A percentile compares a stretch with the other conserved stretches of the same genome.
phyloP scores from a whole-genome alignment of 2,113 vertebrate genomes.

The Cyprinus carpio region DNA sequence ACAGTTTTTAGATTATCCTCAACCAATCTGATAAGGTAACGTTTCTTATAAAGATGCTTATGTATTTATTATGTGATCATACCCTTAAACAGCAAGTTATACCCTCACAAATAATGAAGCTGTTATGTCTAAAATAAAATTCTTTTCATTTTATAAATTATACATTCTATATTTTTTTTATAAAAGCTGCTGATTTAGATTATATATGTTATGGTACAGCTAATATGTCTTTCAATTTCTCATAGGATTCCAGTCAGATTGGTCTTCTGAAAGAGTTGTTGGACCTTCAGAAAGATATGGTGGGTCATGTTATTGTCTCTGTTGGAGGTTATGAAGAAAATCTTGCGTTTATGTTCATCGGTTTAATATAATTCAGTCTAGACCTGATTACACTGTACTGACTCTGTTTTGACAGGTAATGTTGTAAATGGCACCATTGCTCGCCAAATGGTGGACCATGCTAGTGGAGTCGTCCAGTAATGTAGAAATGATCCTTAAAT shows the following conservation, averaged over 20 bases:
- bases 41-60: background rate
- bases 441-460: conserved; percentile 99
- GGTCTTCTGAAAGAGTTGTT: conserved; percentile 91
- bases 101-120: background rate
- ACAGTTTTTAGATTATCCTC: background rate
- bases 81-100: background rate
- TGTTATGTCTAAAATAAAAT: background rate
- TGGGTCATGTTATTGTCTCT: conserved; percentile 95
- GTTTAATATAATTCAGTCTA: background rate
- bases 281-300: conserved; percentile 97
- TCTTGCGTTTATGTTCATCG: background rate
- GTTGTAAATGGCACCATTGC: conserved; percentile 95
- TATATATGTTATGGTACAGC: background rate
- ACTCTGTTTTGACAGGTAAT: conserved; percentile 78
- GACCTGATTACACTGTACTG: background rate
- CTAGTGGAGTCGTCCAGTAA: conserved; percentile 97
- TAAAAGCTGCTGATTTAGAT: background rate
- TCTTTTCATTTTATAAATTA: background rate
- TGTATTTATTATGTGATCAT: background rate
- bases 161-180: background rate
- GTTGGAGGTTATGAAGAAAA: conserved; percentile 75
- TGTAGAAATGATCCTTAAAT: conserved; percentile 97
- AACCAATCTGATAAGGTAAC: background rate
- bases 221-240: conserved; percentile 28
- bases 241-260: conserved; percentile 93